A percentile compares a stretch with the other conserved stretches of the same genome.
These are phyloP conservation scores for Dolichopus griseipennis DNA, from an alignment of 2,888 invertebrate species.

Conservation along the genomic window DNA sequence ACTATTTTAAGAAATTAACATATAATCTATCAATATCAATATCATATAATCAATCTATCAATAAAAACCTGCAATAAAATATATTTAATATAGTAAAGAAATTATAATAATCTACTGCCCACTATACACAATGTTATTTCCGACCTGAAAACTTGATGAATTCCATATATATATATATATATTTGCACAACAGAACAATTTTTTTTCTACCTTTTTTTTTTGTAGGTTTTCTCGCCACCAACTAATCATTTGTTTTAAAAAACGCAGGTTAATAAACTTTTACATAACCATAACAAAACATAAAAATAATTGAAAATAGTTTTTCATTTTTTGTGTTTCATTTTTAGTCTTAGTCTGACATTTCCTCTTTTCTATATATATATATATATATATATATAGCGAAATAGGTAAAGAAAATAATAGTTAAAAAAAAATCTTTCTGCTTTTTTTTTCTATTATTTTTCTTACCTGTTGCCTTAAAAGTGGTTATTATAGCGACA, in stretches of 20 bases:
- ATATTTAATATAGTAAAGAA: too few relatives aligned
- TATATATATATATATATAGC: too few relatives aligned
- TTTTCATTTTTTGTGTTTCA: too few relatives aligned
- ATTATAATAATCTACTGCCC: too few relatives aligned
- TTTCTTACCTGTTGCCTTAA: neutral
- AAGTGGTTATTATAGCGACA: neutral
- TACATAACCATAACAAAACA: neutral
- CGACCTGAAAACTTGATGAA: neutral
- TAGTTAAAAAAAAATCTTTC: neutral
- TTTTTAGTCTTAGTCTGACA: neutral
- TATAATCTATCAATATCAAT: too few relatives aligned
- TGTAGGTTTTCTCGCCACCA: too few relatives aligned
- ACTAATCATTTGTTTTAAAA: too few relatives aligned
- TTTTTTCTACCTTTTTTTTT: neutral
- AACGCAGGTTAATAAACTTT: constrained; percentile 2
- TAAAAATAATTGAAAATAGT: too few relatives aligned
- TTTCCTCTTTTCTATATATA: neutral
- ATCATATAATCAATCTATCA: too few relatives aligned
- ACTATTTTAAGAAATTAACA: too few relatives aligned
- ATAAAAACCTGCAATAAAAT: too few relatives aligned
- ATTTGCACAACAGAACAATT: neutral
- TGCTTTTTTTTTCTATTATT: neutral
- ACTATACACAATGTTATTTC: neutral
- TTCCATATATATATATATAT: too few relatives aligned
- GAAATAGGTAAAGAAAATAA: neutral